Conservation (phyloP, 2,888 invertebrate genomes). For the Candidula unifasciata region DNA sequence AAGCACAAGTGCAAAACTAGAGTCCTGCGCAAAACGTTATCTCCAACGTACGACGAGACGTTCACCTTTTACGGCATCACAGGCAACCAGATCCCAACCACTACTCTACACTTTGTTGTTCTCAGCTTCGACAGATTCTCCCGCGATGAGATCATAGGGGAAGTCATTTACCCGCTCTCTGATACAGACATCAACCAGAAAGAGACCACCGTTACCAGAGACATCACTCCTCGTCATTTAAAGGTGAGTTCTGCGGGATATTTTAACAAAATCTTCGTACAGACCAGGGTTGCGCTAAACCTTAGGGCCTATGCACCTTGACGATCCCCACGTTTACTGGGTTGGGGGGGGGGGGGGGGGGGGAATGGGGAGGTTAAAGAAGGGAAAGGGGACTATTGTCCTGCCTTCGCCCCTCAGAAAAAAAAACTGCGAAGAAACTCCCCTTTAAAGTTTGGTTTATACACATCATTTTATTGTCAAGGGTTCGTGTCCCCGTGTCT, state of each 20-base stretch:
- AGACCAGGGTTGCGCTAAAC: no score
- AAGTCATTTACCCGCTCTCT: constrained; percentile 86
- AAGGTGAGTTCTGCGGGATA: constrained; percentile 83
- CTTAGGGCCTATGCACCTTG: no score
- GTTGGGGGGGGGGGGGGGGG: no score
- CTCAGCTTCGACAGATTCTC: constrained; percentile 94
- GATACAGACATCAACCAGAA: constrained; percentile 78
- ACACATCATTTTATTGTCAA: no score
- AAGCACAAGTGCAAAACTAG: constrained; percentile 98
- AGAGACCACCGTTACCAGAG: constrained; percentile 82
- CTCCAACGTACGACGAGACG: constrained; percentile 98
- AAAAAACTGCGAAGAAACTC: no score
- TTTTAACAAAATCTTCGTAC: not conserved
- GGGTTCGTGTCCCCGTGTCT: no score
- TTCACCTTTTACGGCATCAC: constrained; percentile 95
- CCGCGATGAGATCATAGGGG: constrained; percentile 98
- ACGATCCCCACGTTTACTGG: no score
- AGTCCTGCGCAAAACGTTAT: constrained; percentile 95
- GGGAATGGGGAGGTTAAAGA: no score
- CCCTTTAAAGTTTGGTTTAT: no score
- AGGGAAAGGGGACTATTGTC: no score
- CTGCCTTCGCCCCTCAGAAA: no score
- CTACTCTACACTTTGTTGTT: constrained; percentile 85
- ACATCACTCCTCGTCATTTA: constrained; percentile 93
- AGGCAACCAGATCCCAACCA: constrained; percentile 87